phyloP scores from a whole-genome alignment of 1,140 invertebrate genomes.

The Calephelis nemesis region DNA sequence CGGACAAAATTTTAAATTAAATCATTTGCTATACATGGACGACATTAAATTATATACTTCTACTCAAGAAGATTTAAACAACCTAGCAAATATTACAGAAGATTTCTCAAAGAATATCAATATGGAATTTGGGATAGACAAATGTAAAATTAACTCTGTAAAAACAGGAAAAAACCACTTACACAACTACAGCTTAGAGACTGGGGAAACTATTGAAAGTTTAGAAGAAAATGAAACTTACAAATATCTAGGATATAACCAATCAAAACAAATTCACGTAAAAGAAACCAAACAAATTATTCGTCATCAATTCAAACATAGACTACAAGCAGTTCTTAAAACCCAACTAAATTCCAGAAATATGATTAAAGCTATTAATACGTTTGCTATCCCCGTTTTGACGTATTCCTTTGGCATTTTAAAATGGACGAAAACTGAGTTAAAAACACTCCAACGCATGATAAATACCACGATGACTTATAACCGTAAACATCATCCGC shows the following conservation, averaged over 20 bases:
- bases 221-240: too few species aligned
- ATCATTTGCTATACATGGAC: conserved; percentile 8
- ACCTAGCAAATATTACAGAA: conserved; percentile 8
- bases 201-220: conserved; percentile 6
- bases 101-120: conserved; percentile 5
- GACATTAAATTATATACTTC: conserved; percentile 8
- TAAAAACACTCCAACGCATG: conserved; percentile 16
- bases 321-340: too few species aligned
- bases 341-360: background rate
- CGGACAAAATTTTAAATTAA: background rate
- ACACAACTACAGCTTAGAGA: background rate
- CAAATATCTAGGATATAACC: too few species aligned
- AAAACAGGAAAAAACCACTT: background rate
- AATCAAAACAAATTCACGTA: too few species aligned
- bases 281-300: too few species aligned
- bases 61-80: conserved; percentile 1
- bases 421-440: too few species aligned
- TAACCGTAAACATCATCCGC: conserved; percentile 23
- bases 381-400: conserved; percentile 21
- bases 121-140: background rate
- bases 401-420: conserved; percentile 26
- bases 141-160: conserved; percentile 20
- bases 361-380: conserved; percentile 18
- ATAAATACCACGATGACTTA: conserved; percentile 20
- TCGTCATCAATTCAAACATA: too few species aligned